Conservation (phyloP, 2,797 vertebrate genomes). For the Lutjanus argentimaculatus region DNA sequence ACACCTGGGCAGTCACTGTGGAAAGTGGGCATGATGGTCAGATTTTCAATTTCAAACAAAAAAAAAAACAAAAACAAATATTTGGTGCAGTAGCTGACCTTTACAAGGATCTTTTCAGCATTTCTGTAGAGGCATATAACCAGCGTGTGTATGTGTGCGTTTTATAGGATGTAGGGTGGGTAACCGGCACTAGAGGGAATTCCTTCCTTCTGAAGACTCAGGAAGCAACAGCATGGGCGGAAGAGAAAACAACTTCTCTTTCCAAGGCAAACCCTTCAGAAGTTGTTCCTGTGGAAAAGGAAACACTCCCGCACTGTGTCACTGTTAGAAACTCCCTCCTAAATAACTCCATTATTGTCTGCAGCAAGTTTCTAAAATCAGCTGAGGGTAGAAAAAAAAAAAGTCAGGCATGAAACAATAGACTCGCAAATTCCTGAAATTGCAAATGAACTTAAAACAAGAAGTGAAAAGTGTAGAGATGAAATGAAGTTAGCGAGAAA, state of each 20-base stretch:
- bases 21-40: too few relatives aligned
- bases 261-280: conserved; percentile 69
- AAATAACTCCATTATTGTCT: conserved; percentile 55
- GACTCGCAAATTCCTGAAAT: conserved; percentile 17
- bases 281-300: conserved; percentile 65
- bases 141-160: conserved; percentile 6
- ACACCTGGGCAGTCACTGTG: too few relatives aligned
- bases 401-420: conserved; percentile 25
- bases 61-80: background rate
- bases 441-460: conserved; percentile 21
- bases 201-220: conserved; percentile 74
- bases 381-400: conserved; percentile 22
- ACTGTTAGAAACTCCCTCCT: conserved; percentile 43
- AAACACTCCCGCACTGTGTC: conserved; percentile 53
- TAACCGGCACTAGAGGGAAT: conserved; percentile 74
- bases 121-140: conserved; percentile 7
- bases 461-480: background rate
- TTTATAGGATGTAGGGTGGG: conserved; percentile 65
- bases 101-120: background rate
- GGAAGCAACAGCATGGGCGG: conserved; percentile 76
- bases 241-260: conserved; percentile 78
- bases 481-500: background rate
- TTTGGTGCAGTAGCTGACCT: background rate
- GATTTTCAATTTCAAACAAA: background rate
- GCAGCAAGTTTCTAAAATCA: conserved; percentile 50